Base-by-base conservation (phyloP, 2,797 vertebrate species). In the Tachyglossus aculeatus region DNA sequence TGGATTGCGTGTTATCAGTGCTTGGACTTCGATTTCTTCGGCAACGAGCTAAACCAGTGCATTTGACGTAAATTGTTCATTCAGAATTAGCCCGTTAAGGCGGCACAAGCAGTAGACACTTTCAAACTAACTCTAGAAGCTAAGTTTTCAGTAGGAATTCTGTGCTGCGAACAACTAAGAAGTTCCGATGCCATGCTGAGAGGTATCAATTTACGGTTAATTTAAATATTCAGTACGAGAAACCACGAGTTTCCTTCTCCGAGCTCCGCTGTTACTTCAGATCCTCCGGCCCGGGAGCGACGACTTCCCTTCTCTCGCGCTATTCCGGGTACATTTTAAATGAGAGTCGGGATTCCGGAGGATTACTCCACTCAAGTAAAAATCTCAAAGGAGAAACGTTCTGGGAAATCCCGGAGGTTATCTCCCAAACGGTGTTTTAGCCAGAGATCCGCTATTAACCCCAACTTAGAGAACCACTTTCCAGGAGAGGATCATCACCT, bases 381-480 rank as follows among this genome's bases (percentile, higher is more conserved):
- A 80, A 78, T 25, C 18, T 71, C 63, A 45, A 38, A 64, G 57
- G n/a, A 68, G 76, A 76, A 78, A 80, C 83, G 71, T 71, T 80
- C 50, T 36, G 36, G 73, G 80, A 77, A 85, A 76, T 57, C 9
- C 45, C 55, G 54, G 51, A 6, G 31, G 71, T 76, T 78, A 85
- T 85, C 83, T 82, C 78, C 74, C 85, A 87, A 82, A 80, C 83
- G 81, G 74, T 68, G 76, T 80, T 76, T 79, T 67, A 83, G 80
- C 85, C 85, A 85, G 83, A 85, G 71, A 86, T 78, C 83, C 74
- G 77, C 85, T 80, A 82, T 84, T 84, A 82, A 82, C 18, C 66
- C 80, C 78, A 86, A 72, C 1, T 54, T 75, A 81, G 80, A 90
- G 80, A 51, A 80, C 76, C 78, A 39, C 75, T 83, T 76, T 77